Evolutionary conservation across 2,113 vertebrate species (phyloP), one percentile per base, ranked within the genome.

Genomic region (Chlorodrepanis virens): DNA sequence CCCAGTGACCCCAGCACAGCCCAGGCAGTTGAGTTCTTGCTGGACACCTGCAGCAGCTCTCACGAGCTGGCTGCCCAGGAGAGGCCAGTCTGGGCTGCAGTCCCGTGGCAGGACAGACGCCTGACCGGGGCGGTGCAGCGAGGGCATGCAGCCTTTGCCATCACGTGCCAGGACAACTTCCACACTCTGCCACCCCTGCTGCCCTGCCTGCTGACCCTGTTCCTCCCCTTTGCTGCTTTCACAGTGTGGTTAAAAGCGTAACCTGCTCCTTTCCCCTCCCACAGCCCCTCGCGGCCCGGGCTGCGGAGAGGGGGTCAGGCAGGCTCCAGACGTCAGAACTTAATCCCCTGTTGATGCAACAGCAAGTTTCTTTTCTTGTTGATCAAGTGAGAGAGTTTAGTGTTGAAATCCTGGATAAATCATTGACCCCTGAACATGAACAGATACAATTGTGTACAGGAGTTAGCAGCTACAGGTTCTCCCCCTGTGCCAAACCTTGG

Each of bases 321-420:
- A 25, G 87, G 52, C 56, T 81, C 49, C 39, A 40, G 86, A 70
- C 42, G 7, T 92, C 89, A 96, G 94, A 93, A 84, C 54, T 90
- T 96, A 96, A 96, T 95, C 92, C 80, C 39, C 23, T 76, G 79
- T 83, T 93, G 95, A 72, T 76, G 86, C 81, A 94, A 95, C 70
- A 93, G 60, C 82, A 94, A 94, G 37, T 49, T 94, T 92, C 52
- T 68, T 76, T 87, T 64, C 91, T 81, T 83, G 91, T 82, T 89
- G 72, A 92, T 89, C 35, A 57, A 91, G 81, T 27, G 42, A 52
- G 49, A 74, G 50, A 93, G 90, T 50, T 74, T 37, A 5, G 12
- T 87, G 54, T 83, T 90, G 85, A 85, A 92, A 90, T 37, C 17
- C 31, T 11, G 44, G 86, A 37, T 52, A 57, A 90, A 92, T 88